phyloP scores from a whole-genome alignment of 2,113 vertebrate species.

The Sinosuthora webbiana region DNA sequence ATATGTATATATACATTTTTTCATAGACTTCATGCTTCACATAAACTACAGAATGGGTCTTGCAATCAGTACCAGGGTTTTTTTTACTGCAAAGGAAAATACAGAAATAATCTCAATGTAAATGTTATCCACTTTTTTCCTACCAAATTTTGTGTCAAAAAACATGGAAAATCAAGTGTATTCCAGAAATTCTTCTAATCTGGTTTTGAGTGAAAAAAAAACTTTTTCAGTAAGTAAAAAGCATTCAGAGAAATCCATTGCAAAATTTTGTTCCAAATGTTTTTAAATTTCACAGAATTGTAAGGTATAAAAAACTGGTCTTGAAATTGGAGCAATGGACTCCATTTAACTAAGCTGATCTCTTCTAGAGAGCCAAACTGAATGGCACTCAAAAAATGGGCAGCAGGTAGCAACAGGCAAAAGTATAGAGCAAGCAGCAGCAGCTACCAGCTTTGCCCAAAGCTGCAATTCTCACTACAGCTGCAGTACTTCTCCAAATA shows the following conservation, averaged over 20 bases:
- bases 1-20: background rate
- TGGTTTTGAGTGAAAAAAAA: background rate
- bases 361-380: background rate
- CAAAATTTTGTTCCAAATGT: background rate
- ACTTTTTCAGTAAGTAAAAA: background rate
- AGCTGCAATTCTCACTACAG: background rate
- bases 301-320: background rate
- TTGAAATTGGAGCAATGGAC: background rate
- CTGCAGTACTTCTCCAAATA: background rate
- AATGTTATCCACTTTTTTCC: background rate
- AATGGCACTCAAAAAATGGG: background rate
- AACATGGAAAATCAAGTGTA: background rate
- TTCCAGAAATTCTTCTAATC: background rate
- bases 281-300: background rate
- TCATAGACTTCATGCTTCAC: background rate
- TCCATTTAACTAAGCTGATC: background rate
- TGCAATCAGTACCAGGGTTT: background rate
- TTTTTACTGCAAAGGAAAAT: background rate
- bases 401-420: background rate
- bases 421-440: background rate
- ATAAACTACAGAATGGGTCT: background rate
- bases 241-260: background rate
- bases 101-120: background rate
- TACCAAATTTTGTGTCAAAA: background rate
- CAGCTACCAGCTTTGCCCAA: background rate